A percentile compares a stretch with the other conserved stretches of the same genome.
Evolutionary conservation across 2,797 vertebrate species (phyloP).

Genomic region (Hoplostethus atlanticus): DNA sequence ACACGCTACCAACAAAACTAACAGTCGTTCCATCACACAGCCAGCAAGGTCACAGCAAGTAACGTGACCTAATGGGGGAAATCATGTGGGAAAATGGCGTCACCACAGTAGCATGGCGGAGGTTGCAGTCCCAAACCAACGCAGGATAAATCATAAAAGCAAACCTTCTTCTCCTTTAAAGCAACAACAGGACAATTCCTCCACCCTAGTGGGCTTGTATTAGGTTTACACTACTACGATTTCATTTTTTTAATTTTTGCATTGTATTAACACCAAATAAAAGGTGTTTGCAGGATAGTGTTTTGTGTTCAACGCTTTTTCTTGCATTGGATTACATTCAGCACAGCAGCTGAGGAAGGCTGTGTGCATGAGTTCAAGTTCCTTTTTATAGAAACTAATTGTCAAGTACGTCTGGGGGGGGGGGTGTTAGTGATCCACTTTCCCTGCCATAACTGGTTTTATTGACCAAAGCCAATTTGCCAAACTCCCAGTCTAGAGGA

Average conservation of each 20-base stretch:
- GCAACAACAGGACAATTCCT: not conserved
- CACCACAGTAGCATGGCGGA: no score
- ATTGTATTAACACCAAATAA: not conserved
- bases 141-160: no score
- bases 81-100: no score
- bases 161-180: no score
- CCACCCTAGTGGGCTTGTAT: not conserved
- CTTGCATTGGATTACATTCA: not conserved
- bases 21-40: no score
- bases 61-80: no score
- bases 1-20: no score
- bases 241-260: not conserved
- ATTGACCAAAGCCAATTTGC: slow-evolving; percentile 17
- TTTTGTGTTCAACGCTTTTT: not conserved
- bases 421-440: slow-evolving; percentile 19
- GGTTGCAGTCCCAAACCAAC: no score
- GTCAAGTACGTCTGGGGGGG: not conserved
- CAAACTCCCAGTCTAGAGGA: slow-evolving; percentile 9
- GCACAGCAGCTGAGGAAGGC: not conserved
- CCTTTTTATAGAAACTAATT: slow-evolving; percentile 8
- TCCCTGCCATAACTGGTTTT: slow-evolving; percentile 11
- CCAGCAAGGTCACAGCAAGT: no score
- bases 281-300: not conserved
- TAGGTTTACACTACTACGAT: not conserved
- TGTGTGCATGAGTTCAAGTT: not conserved